A percentile compares a stretch with the other conserved stretches of the same genome.
Conservation (phyloP, 2,888 invertebrate genomes). For the Phyto melanocephala region DNA sequence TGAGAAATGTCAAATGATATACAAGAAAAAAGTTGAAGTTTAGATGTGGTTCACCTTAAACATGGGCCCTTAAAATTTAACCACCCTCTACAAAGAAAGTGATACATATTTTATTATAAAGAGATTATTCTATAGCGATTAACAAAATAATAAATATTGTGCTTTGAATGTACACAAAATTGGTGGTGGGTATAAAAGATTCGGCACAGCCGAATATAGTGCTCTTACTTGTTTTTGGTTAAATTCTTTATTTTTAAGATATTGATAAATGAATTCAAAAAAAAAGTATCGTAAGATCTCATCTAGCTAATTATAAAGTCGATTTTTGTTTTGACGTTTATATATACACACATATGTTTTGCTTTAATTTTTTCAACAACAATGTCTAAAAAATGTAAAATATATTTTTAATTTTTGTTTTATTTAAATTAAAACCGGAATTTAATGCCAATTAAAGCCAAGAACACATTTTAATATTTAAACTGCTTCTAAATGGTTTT, state of each 20-base stretch:
- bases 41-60: too few relatives aligned
- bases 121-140: too few relatives aligned
- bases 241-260: neutral
- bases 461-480: constrained; percentile 18
- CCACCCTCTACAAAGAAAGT: too few relatives aligned
- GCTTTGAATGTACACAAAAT: too few relatives aligned
- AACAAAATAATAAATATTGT: too few relatives aligned
- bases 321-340: neutral
- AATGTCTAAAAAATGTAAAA: neutral
- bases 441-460: neutral
- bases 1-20: too few relatives aligned
- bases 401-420: neutral
- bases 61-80: too few relatives aligned
- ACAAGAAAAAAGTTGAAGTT: too few relatives aligned
- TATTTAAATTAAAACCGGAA: constrained; percentile 7
- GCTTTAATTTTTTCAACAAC: neutral
- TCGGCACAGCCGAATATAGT: too few relatives aligned
- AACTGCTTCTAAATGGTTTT: neutral
- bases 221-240: too few relatives aligned
- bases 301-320: constrained; percentile 6
- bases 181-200: too few relatives aligned
- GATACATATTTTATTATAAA: too few relatives aligned
- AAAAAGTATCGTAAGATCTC: constrained; percentile 32
- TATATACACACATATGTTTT: neutral
- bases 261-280: neutral